Conservation (phyloP, 1,140 invertebrate species). For the Cyrtorhinus lividipennis region DNA sequence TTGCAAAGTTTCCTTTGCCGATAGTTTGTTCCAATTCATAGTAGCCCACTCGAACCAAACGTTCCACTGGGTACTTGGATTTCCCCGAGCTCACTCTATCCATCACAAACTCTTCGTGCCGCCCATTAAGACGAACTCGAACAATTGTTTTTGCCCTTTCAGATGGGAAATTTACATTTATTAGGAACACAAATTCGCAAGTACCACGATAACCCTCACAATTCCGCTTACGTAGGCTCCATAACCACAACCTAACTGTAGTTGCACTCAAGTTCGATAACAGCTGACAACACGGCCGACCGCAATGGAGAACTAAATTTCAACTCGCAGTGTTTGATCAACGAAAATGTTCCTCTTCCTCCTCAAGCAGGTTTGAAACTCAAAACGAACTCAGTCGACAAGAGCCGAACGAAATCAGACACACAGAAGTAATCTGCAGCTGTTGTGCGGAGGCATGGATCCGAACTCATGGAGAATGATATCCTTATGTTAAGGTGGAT, state of each 20-base stretch:
- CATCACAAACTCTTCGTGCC: conserved; percentile 21
- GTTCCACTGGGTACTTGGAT: conserved; percentile 42
- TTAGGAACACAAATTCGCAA: too few relatives aligned
- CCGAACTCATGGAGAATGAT: too few relatives aligned
- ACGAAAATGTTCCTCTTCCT: too few relatives aligned
- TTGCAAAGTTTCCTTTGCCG: conserved; percentile 97
- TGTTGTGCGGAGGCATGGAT: too few relatives aligned
- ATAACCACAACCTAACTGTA: neutral
- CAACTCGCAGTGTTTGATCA: neutral
- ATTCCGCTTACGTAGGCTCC: neutral
- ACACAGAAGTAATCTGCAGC: neutral
- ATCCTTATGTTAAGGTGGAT: neutral
- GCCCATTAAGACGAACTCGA: conserved; percentile 5
- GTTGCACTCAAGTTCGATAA: neutral
- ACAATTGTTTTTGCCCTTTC: neutral
- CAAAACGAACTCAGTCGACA: neutral
- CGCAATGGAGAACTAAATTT: conserved; percentile 7
- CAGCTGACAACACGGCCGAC: neutral
- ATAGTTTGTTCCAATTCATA: conserved; percentile 94
- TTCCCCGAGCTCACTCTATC: conserved; percentile 24
- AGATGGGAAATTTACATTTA: too few relatives aligned
- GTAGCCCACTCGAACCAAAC: conserved; percentile 83
- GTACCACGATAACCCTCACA: neutral
- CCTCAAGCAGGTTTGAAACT: too few relatives aligned
- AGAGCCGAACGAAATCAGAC: neutral